Base-by-base conservation (phyloP, 2,888 invertebrate species). In the Tupiocoris notatus region DNA sequence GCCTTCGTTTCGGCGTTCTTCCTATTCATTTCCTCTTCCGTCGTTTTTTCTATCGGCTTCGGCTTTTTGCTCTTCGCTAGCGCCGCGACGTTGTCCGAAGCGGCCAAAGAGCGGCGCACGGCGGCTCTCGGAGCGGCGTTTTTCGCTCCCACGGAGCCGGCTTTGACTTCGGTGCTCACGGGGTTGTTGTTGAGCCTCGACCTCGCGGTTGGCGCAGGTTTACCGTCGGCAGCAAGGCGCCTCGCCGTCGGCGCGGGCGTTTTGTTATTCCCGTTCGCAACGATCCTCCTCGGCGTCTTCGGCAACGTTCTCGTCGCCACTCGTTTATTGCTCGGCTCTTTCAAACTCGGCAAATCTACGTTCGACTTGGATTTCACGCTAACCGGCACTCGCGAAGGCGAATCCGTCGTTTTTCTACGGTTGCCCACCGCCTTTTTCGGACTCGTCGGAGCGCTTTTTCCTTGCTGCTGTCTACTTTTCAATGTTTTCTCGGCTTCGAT, bases 401-500 rank as follows among this genome's bases (percentile, higher is more conserved):
- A 74, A 17, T 75, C 75, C 0, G 18, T 25, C n/a, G 39, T 23
- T 59, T 59, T 65, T 9, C 66, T 24, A 3, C 20, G 18, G 1
- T 9, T 20, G n/a, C 16, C 39, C n/a, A n/a, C 6, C 16, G 62
- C 39, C 39, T 73, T 73, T 22, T 64, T 75, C 24, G 75, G 75
- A 17, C 66, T 22, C 64, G 78, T 70, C 62, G 70, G 20, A 61
- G 77, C 59, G 68, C 74, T 77, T 77, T 57, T 78, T 76, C 78
- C 80, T 65, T 77, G 64, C 6, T 7, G 3, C 12, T 39, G 39
- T n/a, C n/a, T n/a, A 25, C 76, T 71, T 12, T 67, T 66, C 18
- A 77, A 63, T 6, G 64, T 54, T 20, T 21, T 68, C 12, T n/a
- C 67, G 62, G 67, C 67, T 12, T 61, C 22, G 24, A 82, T 81